Base-by-base conservation (phyloP, 2,113 vertebrate species). In the Sapayoa aenigma region DNA sequence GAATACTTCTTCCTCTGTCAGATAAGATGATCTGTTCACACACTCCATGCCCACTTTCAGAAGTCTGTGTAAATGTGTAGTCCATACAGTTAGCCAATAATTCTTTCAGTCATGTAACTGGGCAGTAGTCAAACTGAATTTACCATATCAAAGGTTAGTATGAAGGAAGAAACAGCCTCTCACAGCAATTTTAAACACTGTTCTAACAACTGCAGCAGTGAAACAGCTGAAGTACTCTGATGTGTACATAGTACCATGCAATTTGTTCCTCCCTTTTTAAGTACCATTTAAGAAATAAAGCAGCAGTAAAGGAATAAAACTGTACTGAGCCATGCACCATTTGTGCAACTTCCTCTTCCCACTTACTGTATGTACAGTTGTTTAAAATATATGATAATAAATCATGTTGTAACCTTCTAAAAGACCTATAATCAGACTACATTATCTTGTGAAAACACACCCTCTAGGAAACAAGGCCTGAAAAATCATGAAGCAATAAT, bases 291-390 rank as follows among this genome's bases (percentile, higher is more conserved):
- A 47, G 46, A 47, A 47, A 21, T 47, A 22, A 47, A 47, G 46
- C 46, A 47, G 75, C 78, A 69, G 35, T 73, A 93, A 94, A 94
- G 63, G 85, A 78, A 95, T 87, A 88, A 80, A 96, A 91, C 56
- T 63, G 18, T 33, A 69, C 12, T 53, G 59, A 92, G 63, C 20
- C 12, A 19, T 18, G n/a, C 6, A 58, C 44, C 41, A 19, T 27
- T 68, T 4, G 1, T 18, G 56, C 56, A 78, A 84, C 66, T 90
- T 96, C 92, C 82, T 94, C 47, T 60, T 91, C 53, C 46, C 7
- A 14, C 56, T 81, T 52, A 55, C 27, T 56, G 2, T 16, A 63
- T 5, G 59, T 49, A 65, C 15, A 41, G 52, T 72, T 63, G n/a
- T 58, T 93, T 44, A 77, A 37, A 79, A 33, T n/a, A 88, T 3